A percentile compares a stretch with the other conserved stretches of the same genome.
Conservation (phyloP, 2,888 invertebrate genomes). For the Drosophila hamatofila region DNA sequence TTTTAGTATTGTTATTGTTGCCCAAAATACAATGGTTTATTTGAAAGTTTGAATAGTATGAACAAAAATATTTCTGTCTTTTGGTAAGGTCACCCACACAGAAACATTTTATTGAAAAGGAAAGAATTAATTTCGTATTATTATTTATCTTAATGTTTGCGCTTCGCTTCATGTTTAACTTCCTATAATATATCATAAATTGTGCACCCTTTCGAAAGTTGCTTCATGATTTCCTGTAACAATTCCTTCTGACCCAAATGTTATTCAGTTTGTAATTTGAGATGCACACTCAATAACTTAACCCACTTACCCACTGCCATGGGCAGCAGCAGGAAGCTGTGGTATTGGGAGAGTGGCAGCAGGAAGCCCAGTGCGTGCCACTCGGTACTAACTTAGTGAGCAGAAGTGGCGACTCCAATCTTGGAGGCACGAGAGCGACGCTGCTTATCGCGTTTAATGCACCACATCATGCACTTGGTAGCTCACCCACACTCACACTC, state of each 20-base stretch:
- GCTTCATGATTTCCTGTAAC: conserved; percentile 7
- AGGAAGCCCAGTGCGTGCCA: conserved; percentile 43
- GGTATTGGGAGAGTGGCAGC: background rate
- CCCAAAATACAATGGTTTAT: background rate
- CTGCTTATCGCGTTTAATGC: conserved; percentile 70
- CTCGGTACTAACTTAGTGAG: conserved; percentile 24
- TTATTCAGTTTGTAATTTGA: conserved; percentile 21
- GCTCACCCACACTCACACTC: conserved; percentile 19
- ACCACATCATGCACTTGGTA: conserved; percentile 58
- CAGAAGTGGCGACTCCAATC: conserved; percentile 41
- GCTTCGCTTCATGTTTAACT: background rate
- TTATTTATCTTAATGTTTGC: background rate
- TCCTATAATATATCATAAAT: background rate
- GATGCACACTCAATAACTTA: conserved; percentile 27
- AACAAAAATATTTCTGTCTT: background rate
- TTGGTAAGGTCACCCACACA: background rate
- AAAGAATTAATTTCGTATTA: background rate
- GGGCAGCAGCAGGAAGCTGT: background rate
- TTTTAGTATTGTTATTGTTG: too few relatives aligned
- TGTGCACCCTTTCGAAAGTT: conserved; percentile 4
- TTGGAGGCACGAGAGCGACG: conserved; percentile 25
- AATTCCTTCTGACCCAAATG: conserved; percentile 2
- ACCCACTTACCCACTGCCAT: conserved; percentile 48
- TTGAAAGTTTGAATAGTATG: background rate
- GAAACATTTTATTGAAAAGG: background rate